Evolutionary conservation across 2,113 vertebrate genomes (phyloP).

Genomic region (Leptocoma aspasia): DNA sequence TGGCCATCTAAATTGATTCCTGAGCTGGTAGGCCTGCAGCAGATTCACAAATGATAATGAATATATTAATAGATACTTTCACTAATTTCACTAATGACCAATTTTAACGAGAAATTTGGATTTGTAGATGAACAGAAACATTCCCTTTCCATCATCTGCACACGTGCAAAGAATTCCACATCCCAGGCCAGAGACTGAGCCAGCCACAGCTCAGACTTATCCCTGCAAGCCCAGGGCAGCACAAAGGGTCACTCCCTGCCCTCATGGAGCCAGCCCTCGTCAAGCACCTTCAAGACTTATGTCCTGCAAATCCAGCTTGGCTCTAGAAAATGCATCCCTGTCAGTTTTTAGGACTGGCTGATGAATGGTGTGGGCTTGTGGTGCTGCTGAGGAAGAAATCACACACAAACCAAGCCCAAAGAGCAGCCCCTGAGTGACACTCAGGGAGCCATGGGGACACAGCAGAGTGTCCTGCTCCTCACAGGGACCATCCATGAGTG

Average conservation of each 20-base stretch:
- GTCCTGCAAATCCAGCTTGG: neutral
- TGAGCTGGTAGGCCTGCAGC: constrained; percentile 42
- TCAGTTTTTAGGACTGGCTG: neutral
- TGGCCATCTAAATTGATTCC: constrained; percentile 34
- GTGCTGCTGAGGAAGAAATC: neutral
- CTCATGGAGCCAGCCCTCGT: neutral
- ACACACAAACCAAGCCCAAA: neutral
- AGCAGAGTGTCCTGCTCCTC: neutral
- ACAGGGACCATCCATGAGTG: neutral
- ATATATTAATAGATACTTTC: constrained; percentile 41
- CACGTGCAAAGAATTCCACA: neutral
- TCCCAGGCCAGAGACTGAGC: neutral
- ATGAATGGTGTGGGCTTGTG: neutral
- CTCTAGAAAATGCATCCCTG: neutral
- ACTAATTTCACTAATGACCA: constrained; percentile 47
- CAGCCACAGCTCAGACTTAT: neutral
- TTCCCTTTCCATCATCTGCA: neutral
- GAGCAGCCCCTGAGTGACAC: neutral
- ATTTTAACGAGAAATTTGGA: constrained; percentile 54
- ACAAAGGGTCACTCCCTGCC: neutral
- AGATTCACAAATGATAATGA: constrained; percentile 32
- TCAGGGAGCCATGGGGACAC: neutral
- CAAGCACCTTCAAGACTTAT: neutral
- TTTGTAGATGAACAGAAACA: constrained; percentile 25
- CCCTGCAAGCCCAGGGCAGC: neutral